phyloP scores from a whole-genome alignment of 1,140 invertebrate genomes.

The Mya arenaria region DNA sequence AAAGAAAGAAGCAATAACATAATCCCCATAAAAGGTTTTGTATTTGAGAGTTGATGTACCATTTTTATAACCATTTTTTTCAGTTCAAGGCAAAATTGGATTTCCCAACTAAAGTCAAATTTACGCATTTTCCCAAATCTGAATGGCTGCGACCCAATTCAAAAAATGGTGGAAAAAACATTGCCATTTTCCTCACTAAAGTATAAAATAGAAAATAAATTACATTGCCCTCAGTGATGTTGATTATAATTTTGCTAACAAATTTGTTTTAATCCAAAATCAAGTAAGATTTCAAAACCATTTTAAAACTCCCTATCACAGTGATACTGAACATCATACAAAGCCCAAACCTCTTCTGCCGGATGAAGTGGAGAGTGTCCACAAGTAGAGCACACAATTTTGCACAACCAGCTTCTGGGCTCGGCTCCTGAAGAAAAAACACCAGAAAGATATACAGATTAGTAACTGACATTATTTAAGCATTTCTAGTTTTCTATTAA shows the following conservation, averaged over 20 bases:
- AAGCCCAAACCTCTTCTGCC: conserved; percentile 41
- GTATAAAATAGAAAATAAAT: neutral
- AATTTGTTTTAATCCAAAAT: neutral
- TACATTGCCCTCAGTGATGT: no score
- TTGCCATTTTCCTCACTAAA: neutral
- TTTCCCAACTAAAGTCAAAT: no score
- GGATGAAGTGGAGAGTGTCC: conserved; percentile 54
- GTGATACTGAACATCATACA: neutral
- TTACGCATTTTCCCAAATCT: no score
- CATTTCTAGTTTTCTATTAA: neutral
- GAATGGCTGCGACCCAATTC: no score
- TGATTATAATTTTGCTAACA: neutral
- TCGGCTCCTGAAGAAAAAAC: conserved; percentile 27
- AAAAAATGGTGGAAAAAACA: no score
- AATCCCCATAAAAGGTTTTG: no score
- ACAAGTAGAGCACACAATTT: conserved; percentile 54
- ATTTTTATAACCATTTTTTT: no score
- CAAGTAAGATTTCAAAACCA: neutral
- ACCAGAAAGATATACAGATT: no score
- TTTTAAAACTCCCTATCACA: neutral
- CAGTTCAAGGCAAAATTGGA: no score
- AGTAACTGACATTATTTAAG: neutral
- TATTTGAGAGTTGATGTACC: no score
- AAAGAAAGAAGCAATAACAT: no score
- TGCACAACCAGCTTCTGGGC: conserved; percentile 46